Evolutionary conservation across 2,888 invertebrate genomes (phyloP).

Genomic region (Cancer borealis): DNA sequence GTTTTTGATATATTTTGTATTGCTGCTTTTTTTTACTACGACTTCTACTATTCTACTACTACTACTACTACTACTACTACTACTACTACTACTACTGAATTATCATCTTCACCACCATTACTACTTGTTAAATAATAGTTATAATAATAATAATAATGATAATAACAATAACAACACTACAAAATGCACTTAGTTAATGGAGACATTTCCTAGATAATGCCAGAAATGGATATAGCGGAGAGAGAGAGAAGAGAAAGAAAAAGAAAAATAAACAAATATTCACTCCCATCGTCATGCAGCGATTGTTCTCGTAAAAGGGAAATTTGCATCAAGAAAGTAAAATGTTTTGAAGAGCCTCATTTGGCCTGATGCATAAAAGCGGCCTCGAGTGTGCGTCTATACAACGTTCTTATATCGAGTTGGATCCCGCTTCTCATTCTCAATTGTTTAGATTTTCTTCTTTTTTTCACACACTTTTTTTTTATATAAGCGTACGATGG

Average conservation of each 20-base stretch:
- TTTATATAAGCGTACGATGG: too few species aligned
- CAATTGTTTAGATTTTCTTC: too few species aligned
- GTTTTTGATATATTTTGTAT: background rate
- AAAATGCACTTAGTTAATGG: too few species aligned
- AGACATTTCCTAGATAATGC: too few species aligned
- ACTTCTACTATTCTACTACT: background rate
- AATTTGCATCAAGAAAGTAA: slow-evolving; percentile 12
- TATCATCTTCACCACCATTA: background rate
- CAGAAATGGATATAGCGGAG: too few species aligned
- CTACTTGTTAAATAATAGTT: background rate
- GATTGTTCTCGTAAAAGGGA: background rate
- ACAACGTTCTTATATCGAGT: too few species aligned
- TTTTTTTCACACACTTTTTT: too few species aligned
- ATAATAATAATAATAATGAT: background rate
- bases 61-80: background rate
- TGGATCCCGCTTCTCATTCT: too few species aligned
- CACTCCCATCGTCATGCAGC: background rate
- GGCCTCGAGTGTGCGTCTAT: too few species aligned
- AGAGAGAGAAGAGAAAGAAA: background rate
- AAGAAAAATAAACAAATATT: background rate
- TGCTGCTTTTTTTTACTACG: background rate
- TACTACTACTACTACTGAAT: background rate
- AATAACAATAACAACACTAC: background rate
- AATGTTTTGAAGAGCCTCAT: background rate
- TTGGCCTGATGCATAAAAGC: background rate